Conservation (phyloP, 2,888 invertebrate species). For the Cryptocheilus praepositus region DNA sequence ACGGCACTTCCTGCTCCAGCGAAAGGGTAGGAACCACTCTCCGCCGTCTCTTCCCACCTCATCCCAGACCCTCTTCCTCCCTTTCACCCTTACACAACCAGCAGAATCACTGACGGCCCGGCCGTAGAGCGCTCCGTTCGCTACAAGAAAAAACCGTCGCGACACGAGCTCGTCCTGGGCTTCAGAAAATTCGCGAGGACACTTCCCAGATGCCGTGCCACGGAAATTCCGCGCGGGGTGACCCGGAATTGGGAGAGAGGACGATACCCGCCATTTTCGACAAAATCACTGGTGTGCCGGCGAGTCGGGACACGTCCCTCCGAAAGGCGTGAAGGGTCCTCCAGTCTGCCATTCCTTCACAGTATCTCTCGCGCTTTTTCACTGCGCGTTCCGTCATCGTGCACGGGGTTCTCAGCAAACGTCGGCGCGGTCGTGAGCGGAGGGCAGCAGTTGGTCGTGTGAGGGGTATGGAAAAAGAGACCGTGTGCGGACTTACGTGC, state of each 20-base stretch:
- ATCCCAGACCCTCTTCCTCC: no score
- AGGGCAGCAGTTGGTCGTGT: conserved; percentile 16
- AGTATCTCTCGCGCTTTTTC: neutral
- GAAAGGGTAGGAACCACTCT: conserved; percentile 2
- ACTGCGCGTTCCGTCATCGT: conserved; percentile 1
- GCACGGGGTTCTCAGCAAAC: no score
- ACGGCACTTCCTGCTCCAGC: conserved; percentile 7
- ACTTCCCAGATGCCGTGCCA: no score
- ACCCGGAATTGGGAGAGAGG: neutral
- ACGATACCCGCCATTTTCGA: conserved; percentile 53
- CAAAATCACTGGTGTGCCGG: conserved; percentile 44
- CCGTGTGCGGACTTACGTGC: conserved; percentile 68
- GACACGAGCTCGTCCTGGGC: no score
- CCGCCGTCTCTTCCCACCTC: no score
- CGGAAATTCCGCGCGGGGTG: neutral
- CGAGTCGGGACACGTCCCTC: conserved; percentile 15
- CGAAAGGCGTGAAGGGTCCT: neutral
- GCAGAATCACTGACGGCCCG: conserved; percentile 7
- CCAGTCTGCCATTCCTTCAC: no score
- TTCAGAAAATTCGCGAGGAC: no score
- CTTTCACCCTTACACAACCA: neutral
- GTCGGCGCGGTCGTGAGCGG: conserved; percentile 2
- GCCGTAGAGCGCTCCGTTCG: neutral
- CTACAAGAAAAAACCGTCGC: no score
- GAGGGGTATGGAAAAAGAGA: conserved; percentile 7